phyloP scores from a whole-genome alignment of 1,140 invertebrate genomes.

The Scaptodrosophila lebanonensis region DNA sequence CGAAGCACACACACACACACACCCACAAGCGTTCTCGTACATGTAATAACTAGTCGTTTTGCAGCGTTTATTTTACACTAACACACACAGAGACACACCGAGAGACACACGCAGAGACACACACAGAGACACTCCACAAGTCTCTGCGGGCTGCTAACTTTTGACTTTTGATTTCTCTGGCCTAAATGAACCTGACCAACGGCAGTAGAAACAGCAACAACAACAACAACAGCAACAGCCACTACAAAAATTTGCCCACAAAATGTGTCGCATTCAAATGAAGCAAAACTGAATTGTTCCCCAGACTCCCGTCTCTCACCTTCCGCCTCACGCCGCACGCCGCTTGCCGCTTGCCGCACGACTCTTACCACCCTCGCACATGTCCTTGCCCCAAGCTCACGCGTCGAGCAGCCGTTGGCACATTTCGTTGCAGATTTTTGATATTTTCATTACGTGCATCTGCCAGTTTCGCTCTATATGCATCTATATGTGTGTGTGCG shows the following conservation, averaged over 20 bases:
- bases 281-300: constrained; percentile 55
- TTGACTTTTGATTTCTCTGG: constrained; percentile 68
- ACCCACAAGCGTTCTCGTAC: not conserved
- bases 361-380: not conserved
- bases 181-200: constrained; percentile 55
- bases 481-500: no score
- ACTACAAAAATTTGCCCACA: constrained; percentile 15
- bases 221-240: constrained; percentile 4
- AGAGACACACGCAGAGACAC: not conserved
- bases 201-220: constrained; percentile 16
- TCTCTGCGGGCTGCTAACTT: constrained; percentile 46
- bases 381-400: not conserved
- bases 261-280: constrained; percentile 62
- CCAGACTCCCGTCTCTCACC: constrained; percentile 3
- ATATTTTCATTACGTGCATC: constrained; percentile 73
- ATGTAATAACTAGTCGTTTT: constrained; percentile 57
- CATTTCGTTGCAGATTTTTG: constrained; percentile 68
- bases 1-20: constrained; percentile 13
- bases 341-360: not conserved
- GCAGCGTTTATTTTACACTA: constrained; percentile 41
- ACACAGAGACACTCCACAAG: constrained; percentile 10
- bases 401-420: constrained; percentile 41
- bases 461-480: constrained; percentile 53
- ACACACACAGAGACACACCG: no score
- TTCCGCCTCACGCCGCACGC: not conserved